Evolutionary conservation across 2,888 invertebrate species (phyloP), one percentile per base, ranked within the genome.

Genomic region (Pogonocherus hispidulus): DNA sequence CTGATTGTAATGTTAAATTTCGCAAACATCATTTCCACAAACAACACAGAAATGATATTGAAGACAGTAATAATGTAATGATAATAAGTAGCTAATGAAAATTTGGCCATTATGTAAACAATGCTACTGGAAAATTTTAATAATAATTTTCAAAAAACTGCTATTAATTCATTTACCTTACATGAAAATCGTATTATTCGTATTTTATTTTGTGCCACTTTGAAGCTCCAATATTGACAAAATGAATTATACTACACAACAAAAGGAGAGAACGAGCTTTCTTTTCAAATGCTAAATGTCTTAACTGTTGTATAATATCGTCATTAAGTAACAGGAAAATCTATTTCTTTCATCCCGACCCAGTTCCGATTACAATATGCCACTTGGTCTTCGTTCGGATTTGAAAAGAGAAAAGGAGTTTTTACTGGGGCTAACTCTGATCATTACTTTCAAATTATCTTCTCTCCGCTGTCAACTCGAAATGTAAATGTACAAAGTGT

Each of bases 391-490:
- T 41, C 32, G 32, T 32, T 32, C 32, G 2, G 14, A 16, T 41
- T 41, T 41, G 14, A 41, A 41, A n/a, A 41, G 41, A 41, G 11
- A 41, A 41, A 41, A 41, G 41, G 5, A 3, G 49, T 49, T 22
- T 49, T n/a, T 49, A 23, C 49, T n/a, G 6, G 23, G 27, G 16
- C 14, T 19, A 22, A 22, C 11, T 11, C 23, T 22, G 11, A 22
- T 14, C 51, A 51, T 23, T 51, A 51, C 23, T 51, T 51, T 51
- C 51, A 16, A 51, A 51, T 51, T 51, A 51, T 51, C 51, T n/a
- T 6, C 51, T 23, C 41, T n/a, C 14, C 41, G n/a, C 41, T 41
- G 41, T 41, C 41, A 41, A n/a, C n/a, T 14, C 41, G 41, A 41
- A 41, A 14, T 41, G 16, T 41, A 41, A 41, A 41, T 41, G 41